A percentile compares a stretch with the other conserved stretches of the same genome.
These are phyloP conservation scores for Chromobotia macracanthus DNA, from an alignment of 2,797 vertebrate species.

Conservation along the genomic window DNA sequence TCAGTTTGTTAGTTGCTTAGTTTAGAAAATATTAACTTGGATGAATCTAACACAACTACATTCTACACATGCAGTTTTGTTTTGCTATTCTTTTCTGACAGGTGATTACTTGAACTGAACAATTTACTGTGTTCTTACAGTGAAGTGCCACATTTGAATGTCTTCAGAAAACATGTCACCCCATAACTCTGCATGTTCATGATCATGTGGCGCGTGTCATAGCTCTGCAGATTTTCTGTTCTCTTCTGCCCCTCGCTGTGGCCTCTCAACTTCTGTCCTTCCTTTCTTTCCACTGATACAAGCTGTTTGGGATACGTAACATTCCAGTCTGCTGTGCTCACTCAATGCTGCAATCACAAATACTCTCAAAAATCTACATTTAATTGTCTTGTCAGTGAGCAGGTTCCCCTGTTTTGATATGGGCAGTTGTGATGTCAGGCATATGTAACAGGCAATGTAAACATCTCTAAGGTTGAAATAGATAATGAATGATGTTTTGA, in stretches of 20 bases:
- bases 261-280: conserved; percentile 22
- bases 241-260: background rate
- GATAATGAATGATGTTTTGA: background rate
- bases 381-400: background rate
- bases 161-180: conserved; percentile 53
- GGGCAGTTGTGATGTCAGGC: background rate
- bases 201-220: conserved; percentile 17
- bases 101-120: conserved; percentile 40
- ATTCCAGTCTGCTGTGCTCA: conserved; percentile 39
- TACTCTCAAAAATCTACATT: background rate
- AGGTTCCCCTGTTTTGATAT: background rate
- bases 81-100: conserved; percentile 35
- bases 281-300: background rate
- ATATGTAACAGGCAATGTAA: background rate
- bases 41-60: conserved; percentile 11
- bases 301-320: conserved; percentile 16
- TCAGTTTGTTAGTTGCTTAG: conserved; percentile 21
- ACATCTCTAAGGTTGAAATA: background rate
- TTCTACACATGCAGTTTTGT: background rate
- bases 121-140: conserved; percentile 57
- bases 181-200: conserved; percentile 40
- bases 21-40: background rate
- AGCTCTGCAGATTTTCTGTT: background rate
- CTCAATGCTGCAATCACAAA: background rate
- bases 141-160: conserved; percentile 58